phyloP scores from a whole-genome alignment of 2,797 vertebrate genomes.

The Zalophus californianus region DNA sequence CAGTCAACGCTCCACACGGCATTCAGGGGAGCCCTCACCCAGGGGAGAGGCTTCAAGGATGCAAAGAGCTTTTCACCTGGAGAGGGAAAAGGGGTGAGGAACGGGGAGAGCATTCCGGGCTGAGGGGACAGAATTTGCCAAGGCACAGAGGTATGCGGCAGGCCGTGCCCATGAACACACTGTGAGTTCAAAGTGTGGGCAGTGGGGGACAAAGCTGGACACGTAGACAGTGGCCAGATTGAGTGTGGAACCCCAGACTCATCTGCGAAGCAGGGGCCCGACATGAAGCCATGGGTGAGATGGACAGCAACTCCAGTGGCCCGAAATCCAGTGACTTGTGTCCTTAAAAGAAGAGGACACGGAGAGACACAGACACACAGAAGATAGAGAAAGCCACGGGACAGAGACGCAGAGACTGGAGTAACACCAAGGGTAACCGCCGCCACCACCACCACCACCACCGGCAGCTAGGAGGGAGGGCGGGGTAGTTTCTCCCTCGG shows the following conservation, averaged over 20 bases:
- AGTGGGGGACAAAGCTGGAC: not conserved
- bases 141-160: not conserved
- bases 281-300: not conserved
- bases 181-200: not conserved
- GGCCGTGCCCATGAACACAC: not conserved
- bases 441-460: not conserved
- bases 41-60: not conserved
- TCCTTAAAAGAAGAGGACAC: not conserved
- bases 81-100: not conserved
- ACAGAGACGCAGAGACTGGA: not conserved
- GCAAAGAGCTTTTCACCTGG: not conserved
- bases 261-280: not conserved
- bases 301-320: fast-evolving
- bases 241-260: not conserved
- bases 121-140: not conserved
- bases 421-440: not conserved
- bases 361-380: not conserved
- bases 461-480: not conserved
- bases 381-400: not conserved
- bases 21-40: not conserved
- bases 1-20: not conserved
- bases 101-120: not conserved
- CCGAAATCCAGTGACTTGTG: not conserved
- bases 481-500: not conserved
- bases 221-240: not conserved